Percentiles rank a stretch among this genome's conserved stretches.
Evolutionary conservation across 2,113 vertebrate genomes (phyloP).

Genomic region (Irena cyanogastra): DNA sequence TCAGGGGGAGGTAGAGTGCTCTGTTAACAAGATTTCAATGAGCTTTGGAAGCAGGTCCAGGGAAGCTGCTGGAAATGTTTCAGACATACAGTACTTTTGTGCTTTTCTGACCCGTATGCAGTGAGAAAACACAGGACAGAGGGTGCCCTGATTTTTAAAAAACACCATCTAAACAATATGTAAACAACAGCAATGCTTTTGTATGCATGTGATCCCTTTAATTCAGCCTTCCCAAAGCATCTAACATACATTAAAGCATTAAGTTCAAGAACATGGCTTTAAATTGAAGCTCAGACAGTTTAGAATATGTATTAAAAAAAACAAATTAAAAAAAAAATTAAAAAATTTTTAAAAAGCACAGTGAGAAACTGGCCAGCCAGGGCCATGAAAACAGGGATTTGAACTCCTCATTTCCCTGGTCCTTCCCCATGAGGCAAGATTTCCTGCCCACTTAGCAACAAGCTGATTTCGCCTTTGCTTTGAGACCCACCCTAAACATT

Average conservation of each 20-base stretch:
- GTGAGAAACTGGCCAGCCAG: not conserved
- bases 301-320: not conserved
- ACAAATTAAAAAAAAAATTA: not conserved
- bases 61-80: constrained; percentile 58
- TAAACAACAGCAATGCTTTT: not conserved
- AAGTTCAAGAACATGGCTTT: not conserved
- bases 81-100: constrained; percentile 32
- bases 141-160: constrained; percentile 18
- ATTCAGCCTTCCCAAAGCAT: not conserved
- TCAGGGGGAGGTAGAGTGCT: constrained; percentile 58
- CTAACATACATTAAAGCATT: not conserved
- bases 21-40: constrained; percentile 61
- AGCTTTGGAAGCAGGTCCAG: constrained; percentile 59
- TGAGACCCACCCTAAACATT: constrained; percentile 25
- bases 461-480: not conserved
- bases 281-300: not conserved
- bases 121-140: not conserved
- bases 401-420: not conserved
- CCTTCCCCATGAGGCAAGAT: not conserved
- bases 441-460: not conserved
- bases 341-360: not conserved
- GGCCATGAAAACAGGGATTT: not conserved
- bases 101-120: constrained; percentile 26
- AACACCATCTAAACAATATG: not conserved
- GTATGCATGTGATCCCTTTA: not conserved